Conservation (phyloP, 2,113 vertebrate genomes). For the Pagrus major region DNA sequence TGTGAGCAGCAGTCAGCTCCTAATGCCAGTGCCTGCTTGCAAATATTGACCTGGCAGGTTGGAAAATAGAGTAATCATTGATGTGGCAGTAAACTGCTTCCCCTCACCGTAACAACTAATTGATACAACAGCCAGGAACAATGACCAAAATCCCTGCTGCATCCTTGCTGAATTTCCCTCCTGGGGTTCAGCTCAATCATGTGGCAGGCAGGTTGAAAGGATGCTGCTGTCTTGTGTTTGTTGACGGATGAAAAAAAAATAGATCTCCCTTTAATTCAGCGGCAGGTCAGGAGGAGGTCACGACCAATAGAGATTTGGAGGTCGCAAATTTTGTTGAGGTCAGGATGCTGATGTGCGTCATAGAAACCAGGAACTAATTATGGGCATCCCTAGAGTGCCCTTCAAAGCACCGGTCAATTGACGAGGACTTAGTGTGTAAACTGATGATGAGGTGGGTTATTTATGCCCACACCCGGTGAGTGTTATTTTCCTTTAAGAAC, state of each 20-base stretch:
- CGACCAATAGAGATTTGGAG: constrained; percentile 33
- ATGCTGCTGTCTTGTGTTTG: constrained; percentile 39
- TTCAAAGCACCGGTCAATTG: constrained; percentile 68
- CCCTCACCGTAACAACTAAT: constrained; percentile 59
- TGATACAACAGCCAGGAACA: constrained; percentile 67
- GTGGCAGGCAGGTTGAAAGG: constrained; percentile 41
- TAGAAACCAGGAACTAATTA: constrained; percentile 74
- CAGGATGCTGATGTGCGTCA: constrained; percentile 66
- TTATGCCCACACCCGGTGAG: constrained; percentile 68
- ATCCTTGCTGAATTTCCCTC: constrained; percentile 26
- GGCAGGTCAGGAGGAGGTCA: constrained; percentile 44
- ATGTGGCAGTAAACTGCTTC: constrained; percentile 72
- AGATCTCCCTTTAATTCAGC: constrained; percentile 1
- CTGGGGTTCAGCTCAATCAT: constrained; percentile 42
- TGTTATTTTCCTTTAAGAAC: constrained; percentile 71
- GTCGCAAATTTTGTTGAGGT: constrained; percentile 53
- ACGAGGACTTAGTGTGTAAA: constrained; percentile 71
- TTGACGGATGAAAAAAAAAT: constrained; percentile 19
- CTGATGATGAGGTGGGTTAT: constrained; percentile 76
- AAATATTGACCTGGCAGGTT: constrained; percentile 77
- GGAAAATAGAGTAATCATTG: constrained; percentile 76
- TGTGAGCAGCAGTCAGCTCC: constrained; percentile 48
- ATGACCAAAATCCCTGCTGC: constrained; percentile 52
- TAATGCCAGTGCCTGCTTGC: constrained; percentile 54
- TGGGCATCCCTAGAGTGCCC: constrained; percentile 65